Base-by-base conservation (phyloP, 2,888 invertebrate genomes). In the Enchytraeus crypticus region DNA sequence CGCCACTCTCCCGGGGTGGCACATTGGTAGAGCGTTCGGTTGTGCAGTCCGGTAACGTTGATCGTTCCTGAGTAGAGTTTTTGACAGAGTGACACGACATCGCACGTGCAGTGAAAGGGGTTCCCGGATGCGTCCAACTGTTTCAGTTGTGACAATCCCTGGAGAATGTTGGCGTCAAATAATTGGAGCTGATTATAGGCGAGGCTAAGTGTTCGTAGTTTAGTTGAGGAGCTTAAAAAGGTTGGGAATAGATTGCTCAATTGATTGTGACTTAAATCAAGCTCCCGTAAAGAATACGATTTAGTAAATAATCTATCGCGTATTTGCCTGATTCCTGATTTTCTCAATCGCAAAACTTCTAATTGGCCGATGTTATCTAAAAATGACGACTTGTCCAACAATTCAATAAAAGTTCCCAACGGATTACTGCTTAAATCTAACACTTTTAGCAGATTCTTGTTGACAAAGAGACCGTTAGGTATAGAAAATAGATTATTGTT, bases 51-150 rank as follows among this genome's bases (percentile, higher is more conserved):
- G 21, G 23, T 23, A 38, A 61, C 30, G 51, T 34, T 60, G 14
- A 71, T 60, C 11, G 57, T 60, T n/a, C 8, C 8, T 0, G 58
- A 14, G 26, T 34, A 54, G 18, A 54, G 54, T 34, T 38, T 32
- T 11, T 38, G 63, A 29, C 69, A 65, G 51, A 77, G 67, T 4
- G 66, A 69, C 5, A 74, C 49, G 51, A 72, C 62, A 26, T 70
- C 69, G 66, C 76, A 77, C 23, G 68, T 67, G 61, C 76, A 76
- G 34, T 66, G 51, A 59, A 73, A 73, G 5, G 72, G 72, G 60
- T 61, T 61, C 30, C 27, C 21, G 1, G 57, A 49, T 2, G 57
- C 29, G 43, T 61, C 61, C 23, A 61, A n/a, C 3, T 14, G n/a
- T 8, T 23, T n/a, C 5, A 57, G 43, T 26, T 33, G 21, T 11